phyloP scores from a whole-genome alignment of 2,888 invertebrate species.

The Malthinus flaveolus region DNA sequence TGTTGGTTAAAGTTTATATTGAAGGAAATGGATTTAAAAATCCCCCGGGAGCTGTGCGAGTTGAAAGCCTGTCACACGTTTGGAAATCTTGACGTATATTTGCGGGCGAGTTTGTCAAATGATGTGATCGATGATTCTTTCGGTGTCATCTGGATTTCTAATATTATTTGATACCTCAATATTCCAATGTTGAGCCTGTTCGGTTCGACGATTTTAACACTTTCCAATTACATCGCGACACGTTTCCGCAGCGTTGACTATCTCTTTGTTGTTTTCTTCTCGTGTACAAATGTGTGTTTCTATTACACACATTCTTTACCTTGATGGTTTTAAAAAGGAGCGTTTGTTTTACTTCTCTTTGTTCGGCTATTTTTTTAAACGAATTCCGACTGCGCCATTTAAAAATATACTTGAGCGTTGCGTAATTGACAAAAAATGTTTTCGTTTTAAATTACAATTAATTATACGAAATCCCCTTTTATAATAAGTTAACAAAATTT shows the following conservation, averaged over 20 bases:
- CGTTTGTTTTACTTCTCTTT: too few species aligned
- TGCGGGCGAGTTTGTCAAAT: conserved; percentile 29
- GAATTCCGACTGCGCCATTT: too few species aligned
- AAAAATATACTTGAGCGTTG: too few species aligned
- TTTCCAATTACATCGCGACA: conserved; percentile 29
- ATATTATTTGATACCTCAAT: conserved; percentile 25
- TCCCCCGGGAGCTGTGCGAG: conserved; percentile 11
- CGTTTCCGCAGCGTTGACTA: conserved; percentile 30
- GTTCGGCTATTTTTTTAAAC: too few species aligned
- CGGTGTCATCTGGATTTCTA: conserved; percentile 25
- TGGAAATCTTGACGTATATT: conserved; percentile 29
- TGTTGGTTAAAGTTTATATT: neutral
- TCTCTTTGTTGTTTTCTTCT: conserved; percentile 24
- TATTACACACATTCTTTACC: conserved; percentile 21
- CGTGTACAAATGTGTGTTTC: conserved; percentile 20
- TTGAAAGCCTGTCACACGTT: conserved; percentile 26
- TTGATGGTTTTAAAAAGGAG: neutral
- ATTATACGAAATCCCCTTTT: too few species aligned
- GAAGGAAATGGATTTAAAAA: conserved; percentile 7
- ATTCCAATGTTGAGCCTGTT: conserved; percentile 20
- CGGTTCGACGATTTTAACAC: conserved; percentile 27
- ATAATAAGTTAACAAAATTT: too few species aligned
- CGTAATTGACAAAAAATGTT: too few species aligned
- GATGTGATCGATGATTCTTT: conserved; percentile 30
- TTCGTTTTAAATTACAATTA: too few species aligned